Evolutionary conservation across 2,888 invertebrate genomes (phyloP).

Genomic region (Pristionchus arcanus): DNA sequence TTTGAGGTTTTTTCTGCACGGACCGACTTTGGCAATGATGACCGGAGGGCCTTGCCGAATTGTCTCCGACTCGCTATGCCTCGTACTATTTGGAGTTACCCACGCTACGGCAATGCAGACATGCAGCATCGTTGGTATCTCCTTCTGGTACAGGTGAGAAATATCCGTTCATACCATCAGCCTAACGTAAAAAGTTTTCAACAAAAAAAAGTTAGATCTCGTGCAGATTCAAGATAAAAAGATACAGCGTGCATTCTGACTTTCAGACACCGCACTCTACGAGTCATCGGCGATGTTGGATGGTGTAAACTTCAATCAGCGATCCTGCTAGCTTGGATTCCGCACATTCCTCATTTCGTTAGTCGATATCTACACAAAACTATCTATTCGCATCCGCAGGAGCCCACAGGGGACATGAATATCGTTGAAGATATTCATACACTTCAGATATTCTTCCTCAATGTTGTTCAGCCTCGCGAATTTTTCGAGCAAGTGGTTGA

Average conservation of each 20-base stretch:
- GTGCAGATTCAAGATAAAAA: too few species aligned
- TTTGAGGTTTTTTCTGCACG: not conserved
- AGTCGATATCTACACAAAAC: too few species aligned
- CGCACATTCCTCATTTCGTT: not conserved
- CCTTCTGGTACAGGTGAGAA: conserved; percentile 6
- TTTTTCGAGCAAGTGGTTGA: not conserved
- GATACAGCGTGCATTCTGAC: too few species aligned
- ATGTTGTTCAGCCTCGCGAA: not conserved
- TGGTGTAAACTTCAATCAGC: not conserved
- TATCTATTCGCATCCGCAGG: too few species aligned
- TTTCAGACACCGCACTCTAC: not conserved
- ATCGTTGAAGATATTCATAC: not conserved
- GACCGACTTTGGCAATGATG: too few species aligned
- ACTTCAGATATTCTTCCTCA: not conserved
- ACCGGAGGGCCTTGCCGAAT: not conserved
- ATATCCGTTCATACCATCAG: too few species aligned
- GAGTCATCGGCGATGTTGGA: not conserved
- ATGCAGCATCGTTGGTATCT: not conserved
- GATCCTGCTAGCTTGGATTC: not conserved
- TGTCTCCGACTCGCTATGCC: not conserved
- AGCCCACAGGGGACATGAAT: too few species aligned
- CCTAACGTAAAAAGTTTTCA: too few species aligned
- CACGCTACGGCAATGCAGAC: not conserved
- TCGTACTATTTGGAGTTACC: not conserved
- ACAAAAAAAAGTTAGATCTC: too few species aligned